Percentiles rank a stretch among this genome's conserved stretches.
These are phyloP conservation scores for Meriones unguiculatus DNA, from an alignment of 2,113 vertebrate species.

Conservation along the genomic window DNA sequence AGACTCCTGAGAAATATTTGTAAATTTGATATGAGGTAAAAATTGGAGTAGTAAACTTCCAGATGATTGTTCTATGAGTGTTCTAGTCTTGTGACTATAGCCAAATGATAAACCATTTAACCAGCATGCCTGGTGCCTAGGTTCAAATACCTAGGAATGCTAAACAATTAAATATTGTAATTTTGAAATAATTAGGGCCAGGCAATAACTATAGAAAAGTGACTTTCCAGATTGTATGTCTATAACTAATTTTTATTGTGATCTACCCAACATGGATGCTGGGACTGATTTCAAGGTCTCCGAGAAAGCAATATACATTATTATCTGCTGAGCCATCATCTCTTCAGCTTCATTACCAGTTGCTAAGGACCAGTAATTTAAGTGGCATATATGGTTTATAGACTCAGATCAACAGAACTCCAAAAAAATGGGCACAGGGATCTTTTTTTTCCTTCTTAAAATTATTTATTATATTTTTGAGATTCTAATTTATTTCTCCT, in stretches of 20 bases:
- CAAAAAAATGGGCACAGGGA: too few species aligned
- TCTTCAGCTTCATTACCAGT: not conserved
- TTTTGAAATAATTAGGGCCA: not conserved
- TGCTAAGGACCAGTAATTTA: slow-evolving; percentile 2
- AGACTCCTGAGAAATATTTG: not conserved
- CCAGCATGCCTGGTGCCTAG: not conserved
- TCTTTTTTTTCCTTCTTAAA: too few species aligned
- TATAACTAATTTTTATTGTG: not conserved
- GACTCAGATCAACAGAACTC: too few species aligned
- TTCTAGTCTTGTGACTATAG: not conserved
- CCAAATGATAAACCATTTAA: not conserved
- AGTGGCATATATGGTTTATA: not conserved
- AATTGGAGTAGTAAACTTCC: not conserved
- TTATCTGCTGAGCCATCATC: not conserved
- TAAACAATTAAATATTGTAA: not conserved
- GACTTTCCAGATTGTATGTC: not conserved
- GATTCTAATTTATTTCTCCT: too few species aligned
- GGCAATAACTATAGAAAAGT: not conserved
- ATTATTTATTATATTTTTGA: too few species aligned
- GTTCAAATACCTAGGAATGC: not conserved
- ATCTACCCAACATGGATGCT: not conserved
- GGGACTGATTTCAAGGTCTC: not conserved
- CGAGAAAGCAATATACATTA: not conserved
- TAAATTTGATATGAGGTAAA: not conserved
- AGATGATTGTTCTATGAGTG: not conserved